Evolutionary conservation across 2,113 vertebrate species (phyloP), one percentile per base, ranked within the genome.

Genomic region (Cardinalis cardinalis): DNA sequence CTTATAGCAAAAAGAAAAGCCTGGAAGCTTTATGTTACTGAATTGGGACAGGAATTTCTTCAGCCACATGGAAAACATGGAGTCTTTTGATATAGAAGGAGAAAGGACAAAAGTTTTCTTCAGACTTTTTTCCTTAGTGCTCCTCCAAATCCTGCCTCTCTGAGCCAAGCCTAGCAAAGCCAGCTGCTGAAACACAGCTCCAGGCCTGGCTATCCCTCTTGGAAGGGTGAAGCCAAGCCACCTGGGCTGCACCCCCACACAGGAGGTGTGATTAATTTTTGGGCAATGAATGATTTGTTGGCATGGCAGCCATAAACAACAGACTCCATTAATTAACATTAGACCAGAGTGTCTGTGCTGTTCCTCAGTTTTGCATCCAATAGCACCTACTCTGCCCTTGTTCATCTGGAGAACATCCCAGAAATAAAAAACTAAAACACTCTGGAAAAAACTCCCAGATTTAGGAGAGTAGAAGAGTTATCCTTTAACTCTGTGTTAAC

Each of bases 231-330:
- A 93, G 65, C 68, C 91, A 79, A 94, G 70, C n/a, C 92, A 91
- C 66, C 77, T 58, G 51, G 88, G 44, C 69, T 16, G 0, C 74
- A 73, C 63, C 55, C 74, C 81, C 78, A 40, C 48, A 9, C 31
- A 65, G 86, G 76, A 70, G 44, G 69, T 3, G 2, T 81, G 90
- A 95, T 92, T 91, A 93, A 94, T 92, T 94, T 93, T 95, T 95
- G 88, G 90, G 79, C 58, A 82, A 95, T 32, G 74, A 82, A 55
- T 28, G 83, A 95, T 90, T 91, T 93, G 88, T 87, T 93, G 94
- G 92, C 48, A 64, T 41, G 82, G 91, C 77, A 90, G 75, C 74
- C 84, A 72, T 94, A 95, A 97, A 95, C 84, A 85, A 94, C 80
- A 85, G 68, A 61, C 65, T 73, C 46, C 79, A 80, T 78, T 92